These are phyloP conservation scores for Serripes groenlandicus DNA, from an alignment of 2,888 invertebrate genomes.

Conservation along the genomic window DNA sequence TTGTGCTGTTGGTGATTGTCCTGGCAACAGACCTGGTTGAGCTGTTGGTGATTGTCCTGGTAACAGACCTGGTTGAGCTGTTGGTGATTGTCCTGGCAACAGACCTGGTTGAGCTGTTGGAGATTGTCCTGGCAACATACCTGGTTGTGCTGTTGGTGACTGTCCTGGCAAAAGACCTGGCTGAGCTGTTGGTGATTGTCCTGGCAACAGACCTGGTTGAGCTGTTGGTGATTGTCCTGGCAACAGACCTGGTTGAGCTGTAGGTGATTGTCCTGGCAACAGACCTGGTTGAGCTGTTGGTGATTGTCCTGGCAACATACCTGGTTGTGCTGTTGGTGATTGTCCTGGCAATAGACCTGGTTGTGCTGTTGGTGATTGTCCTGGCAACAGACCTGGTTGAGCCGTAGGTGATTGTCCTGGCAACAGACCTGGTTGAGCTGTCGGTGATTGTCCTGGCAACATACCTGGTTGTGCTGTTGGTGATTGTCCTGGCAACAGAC, in stretches of 20 bases:
- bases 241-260: constrained; percentile 36
- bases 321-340: too few relatives aligned
- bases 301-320: constrained; percentile 46
- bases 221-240: constrained; percentile 54
- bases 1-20: constrained; percentile 49
- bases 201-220: constrained; percentile 40
- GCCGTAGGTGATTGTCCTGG: too few relatives aligned
- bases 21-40: constrained; percentile 28
- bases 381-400: too few relatives aligned
- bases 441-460: too few relatives aligned
- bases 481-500: too few relatives aligned
- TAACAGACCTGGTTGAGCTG: constrained; percentile 43
- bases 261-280: constrained; percentile 47
- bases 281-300: constrained; percentile 52
- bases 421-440: too few relatives aligned
- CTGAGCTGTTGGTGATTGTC: constrained; percentile 45
- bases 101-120: constrained; percentile 51
- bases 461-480: too few relatives aligned
- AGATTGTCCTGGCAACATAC: constrained; percentile 10
- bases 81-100: constrained; percentile 47
- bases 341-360: too few relatives aligned
- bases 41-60: constrained; percentile 57
- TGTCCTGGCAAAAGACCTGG: constrained; percentile 27
- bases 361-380: too few relatives aligned
- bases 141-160: constrained; percentile 43